Evolutionary conservation across 2,888 invertebrate species (phyloP).

Genomic region (Ametastegia equiseti): DNA sequence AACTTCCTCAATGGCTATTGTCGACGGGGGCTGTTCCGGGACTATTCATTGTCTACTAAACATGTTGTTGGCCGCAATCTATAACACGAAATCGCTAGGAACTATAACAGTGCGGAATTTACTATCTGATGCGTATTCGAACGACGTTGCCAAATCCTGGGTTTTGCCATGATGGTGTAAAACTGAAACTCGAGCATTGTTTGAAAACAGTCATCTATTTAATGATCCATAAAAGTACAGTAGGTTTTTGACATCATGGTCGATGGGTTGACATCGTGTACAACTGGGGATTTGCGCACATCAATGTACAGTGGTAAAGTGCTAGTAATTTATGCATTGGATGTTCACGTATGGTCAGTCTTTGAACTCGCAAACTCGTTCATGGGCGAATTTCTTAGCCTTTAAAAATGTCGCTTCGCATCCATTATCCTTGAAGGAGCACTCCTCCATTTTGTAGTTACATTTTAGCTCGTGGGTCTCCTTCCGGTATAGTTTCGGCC

Average conservation of each 20-base stretch:
- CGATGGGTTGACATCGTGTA: too few relatives aligned
- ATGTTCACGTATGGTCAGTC: not conserved
- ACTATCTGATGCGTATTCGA: too few relatives aligned
- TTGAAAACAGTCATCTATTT: not conserved
- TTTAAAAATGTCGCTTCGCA: slow-evolving; percentile 59
- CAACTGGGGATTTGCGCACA: too few relatives aligned
- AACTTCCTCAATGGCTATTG: not conserved
- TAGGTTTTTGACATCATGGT: too few relatives aligned
- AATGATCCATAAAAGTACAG: not conserved
- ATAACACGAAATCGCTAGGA: too few relatives aligned
- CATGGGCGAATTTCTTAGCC: slow-evolving; percentile 59
- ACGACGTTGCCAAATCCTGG: too few relatives aligned
- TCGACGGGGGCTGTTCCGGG: not conserved
- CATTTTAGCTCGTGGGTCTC: slow-evolving; percentile 66
- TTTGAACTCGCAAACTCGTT: slow-evolving; percentile 57
- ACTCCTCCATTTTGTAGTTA: slow-evolving; percentile 66
- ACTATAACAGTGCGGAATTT: too few relatives aligned
- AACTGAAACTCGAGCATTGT: too few relatives aligned
- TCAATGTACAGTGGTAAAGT: too few relatives aligned
- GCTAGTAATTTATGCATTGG: too few relatives aligned
- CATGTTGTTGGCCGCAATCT: not conserved
- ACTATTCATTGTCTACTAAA: slow-evolving; percentile 1
- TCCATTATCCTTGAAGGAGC: slow-evolving; percentile 59
- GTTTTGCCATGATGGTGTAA: too few relatives aligned
- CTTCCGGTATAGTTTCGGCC: slow-evolving; percentile 58